phyloP scores from a whole-genome alignment of 2,113 vertebrate species.

The Onychostruthus taczanowskii region DNA sequence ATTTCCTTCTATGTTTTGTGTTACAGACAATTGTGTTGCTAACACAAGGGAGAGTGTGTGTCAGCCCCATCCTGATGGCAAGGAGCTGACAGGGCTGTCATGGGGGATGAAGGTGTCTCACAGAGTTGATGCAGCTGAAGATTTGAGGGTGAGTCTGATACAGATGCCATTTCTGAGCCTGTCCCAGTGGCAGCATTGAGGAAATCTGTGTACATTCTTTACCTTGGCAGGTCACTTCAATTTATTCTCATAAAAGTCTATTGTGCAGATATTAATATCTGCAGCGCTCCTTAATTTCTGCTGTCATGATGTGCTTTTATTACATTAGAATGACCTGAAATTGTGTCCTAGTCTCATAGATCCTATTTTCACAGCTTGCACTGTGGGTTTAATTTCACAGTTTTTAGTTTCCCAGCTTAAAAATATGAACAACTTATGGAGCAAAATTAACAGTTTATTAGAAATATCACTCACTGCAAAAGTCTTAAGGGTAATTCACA shows the following conservation, averaged over 20 bases:
- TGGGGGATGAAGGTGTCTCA: not conserved
- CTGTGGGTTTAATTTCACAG: conserved; percentile 78
- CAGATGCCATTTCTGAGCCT: not conserved
- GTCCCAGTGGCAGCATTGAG: not conserved
- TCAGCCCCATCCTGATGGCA: not conserved
- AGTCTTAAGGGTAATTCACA: conserved; percentile 65
- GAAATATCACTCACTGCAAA: conserved; percentile 68
- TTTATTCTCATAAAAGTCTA: conserved; percentile 21
- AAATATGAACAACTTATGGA: conserved; percentile 66
- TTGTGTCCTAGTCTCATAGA: conserved; percentile 41
- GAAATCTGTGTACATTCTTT: conserved; percentile 1
- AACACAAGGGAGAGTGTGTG: not conserved
- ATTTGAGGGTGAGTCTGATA: not conserved
- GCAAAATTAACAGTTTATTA: conserved; percentile 67
- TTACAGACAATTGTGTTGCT: not conserved
- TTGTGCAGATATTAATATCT: conserved; percentile 22
- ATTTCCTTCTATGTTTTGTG: not conserved
- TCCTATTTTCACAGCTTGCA: conserved; percentile 58
- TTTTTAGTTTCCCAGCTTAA: conserved; percentile 70
- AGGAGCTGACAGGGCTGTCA: not conserved
- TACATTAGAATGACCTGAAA: conserved; percentile 57
- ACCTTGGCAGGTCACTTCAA: not conserved
- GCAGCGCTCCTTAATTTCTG: conserved; percentile 29
- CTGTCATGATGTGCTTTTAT: conserved; percentile 36
- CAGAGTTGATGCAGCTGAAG: not conserved